A percentile compares a stretch with the other conserved stretches of the same genome.
Conservation (phyloP, 2,888 invertebrate species). For the Dryobota labecula region DNA sequence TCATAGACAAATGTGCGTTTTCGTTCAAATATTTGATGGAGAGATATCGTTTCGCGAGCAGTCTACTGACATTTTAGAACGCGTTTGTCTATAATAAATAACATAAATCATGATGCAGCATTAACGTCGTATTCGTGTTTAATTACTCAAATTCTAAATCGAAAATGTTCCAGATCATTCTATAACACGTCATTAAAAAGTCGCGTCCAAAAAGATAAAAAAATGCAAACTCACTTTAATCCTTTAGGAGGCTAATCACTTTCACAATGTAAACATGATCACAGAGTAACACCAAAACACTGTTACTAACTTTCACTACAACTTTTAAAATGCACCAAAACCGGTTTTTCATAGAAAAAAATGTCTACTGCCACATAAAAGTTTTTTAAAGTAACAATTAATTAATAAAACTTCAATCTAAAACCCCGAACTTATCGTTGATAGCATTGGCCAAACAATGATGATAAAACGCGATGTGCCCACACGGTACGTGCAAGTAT, state of each 20-base stretch:
- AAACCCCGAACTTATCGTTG: slow-evolving; percentile 50
- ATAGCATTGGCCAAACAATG: slow-evolving; percentile 59
- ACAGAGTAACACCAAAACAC: slow-evolving; percentile 19
- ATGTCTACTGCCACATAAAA: neutral
- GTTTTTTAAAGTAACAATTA: slow-evolving; percentile 13
- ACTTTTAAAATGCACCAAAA: slow-evolving; percentile 18
- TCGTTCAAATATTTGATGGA: neutral
- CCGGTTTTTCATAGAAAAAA: neutral
- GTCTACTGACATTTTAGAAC: slow-evolving; percentile 13
- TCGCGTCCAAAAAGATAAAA: neutral
- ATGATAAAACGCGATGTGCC: slow-evolving; percentile 44
- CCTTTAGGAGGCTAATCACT: slow-evolving; percentile 27
- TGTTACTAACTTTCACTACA: slow-evolving; percentile 42
- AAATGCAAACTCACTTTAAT: slow-evolving; percentile 47
- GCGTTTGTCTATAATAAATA: neutral
- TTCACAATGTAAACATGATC: slow-evolving; percentile 41
- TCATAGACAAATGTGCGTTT: neutral
- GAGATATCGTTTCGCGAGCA: slow-evolving; percentile 4
- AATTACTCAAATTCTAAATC: neutral
- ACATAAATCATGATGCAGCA: neutral
- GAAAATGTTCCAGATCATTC: slow-evolving; percentile 9
- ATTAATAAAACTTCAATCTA: slow-evolving; percentile 37
- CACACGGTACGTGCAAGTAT: slow-evolving; percentile 21
- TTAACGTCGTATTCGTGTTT: neutral
- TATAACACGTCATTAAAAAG: neutral